Evolutionary conservation across 2,797 vertebrate genomes (phyloP), one percentile per base, ranked within the genome.

Genomic region (Aythya fuligula): DNA sequence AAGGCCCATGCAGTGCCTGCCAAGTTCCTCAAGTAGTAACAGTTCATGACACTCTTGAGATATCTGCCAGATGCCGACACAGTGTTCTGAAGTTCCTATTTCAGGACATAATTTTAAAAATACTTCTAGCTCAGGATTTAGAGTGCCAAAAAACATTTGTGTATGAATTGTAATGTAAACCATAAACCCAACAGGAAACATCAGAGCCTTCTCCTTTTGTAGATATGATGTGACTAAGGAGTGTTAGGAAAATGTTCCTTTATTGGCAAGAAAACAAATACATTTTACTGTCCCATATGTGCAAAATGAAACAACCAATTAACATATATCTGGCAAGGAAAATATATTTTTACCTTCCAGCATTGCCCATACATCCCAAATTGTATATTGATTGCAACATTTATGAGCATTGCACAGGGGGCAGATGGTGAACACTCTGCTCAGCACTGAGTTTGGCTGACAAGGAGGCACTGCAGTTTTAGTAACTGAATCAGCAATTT

Each of bases 81-180:
- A 92, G 81, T 71, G 71, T 93, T 95, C 86, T 92, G 87, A 96
- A 96, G 95, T 94, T 97, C 95, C 92, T 97, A 95, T 96, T 97
- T 96, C 95, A 93, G 92, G 82, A 94, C 78, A 96, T 95, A 95
- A 95, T 96, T 96, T 96, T 87, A 92, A 95, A 97, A 96, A 92
- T 96, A 93, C 57, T 87, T 93, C 71, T 93, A 94, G 93, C 62
- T 93, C 85, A 91, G 90, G 76, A 96, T 94, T 96, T 95, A 95
- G 82, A 93, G 49, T 96, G 93, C 87, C 93, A 94, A 86, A 89
- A 94, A 89, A 65, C 62, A 69, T 97, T 95, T 96, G 93, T 92
- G 71, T 93, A 85, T 87, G 84, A 79, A 85, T 92, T 76, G 82
- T 95, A 96, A 95, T 89, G 72, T 69, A 95, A 96, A 88, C 79